Conservation (phyloP, 2,113 vertebrate species). For the Acrocephalus kingi region DNA sequence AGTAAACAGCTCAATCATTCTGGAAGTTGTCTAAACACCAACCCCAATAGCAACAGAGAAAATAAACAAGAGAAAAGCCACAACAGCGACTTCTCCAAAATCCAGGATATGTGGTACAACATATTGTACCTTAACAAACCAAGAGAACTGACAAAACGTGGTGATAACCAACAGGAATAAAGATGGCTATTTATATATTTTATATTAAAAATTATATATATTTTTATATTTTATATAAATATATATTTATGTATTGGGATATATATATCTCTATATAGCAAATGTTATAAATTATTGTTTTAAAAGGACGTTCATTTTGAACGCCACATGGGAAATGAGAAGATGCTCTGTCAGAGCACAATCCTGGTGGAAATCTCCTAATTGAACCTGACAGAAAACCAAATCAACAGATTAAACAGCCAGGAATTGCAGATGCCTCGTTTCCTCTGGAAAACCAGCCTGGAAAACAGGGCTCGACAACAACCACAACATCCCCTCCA, state of each 20-base stretch:
- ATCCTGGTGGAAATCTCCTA: not conserved
- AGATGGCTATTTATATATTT: no score
- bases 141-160: not conserved
- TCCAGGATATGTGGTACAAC: not conserved
- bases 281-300: not conserved
- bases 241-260: no score
- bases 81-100: not conserved
- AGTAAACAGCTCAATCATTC: constrained; percentile 26
- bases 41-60: not conserved
- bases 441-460: not conserved
- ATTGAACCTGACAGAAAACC: not conserved
- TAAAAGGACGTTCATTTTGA: not conserved
- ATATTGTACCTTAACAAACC: not conserved
- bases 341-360: not conserved
- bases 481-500: not conserved
- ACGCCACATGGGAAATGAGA: not conserved
- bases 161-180: not conserved
- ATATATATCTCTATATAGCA: no score
- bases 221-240: no score
- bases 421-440: not conserved
- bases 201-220: no score
- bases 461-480: not conserved
- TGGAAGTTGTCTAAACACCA: not conserved
- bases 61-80: not conserved
- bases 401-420: not conserved